Conservation (phyloP, 2,888 invertebrate genomes). For the Aquatica leii region DNA sequence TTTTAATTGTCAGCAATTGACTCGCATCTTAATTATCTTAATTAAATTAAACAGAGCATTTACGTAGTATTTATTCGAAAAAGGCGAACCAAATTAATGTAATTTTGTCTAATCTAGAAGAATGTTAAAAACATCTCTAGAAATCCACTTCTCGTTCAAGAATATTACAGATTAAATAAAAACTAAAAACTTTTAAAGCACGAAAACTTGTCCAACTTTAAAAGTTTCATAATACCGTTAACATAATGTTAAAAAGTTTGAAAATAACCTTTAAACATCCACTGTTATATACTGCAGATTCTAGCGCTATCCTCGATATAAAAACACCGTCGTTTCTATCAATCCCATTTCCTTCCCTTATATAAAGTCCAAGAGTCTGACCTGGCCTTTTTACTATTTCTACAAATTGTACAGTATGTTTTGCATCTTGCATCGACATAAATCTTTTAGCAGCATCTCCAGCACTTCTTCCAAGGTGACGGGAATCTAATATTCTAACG, state of each 20-base stretch:
- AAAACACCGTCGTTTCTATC: conserved; percentile 96
- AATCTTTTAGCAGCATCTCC: conserved; percentile 89
- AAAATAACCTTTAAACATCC: conserved; percentile 83
- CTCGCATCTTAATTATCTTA: not conserved
- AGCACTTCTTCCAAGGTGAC: conserved; percentile 87
- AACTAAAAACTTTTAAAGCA: conserved; percentile 24
- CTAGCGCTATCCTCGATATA: conserved; percentile 94
- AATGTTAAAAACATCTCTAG: not conserved
- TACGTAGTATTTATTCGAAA: too few species aligned
- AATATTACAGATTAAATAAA: conserved; percentile 25
- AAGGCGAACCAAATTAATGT: too few species aligned
- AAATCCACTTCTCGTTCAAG: not conserved
- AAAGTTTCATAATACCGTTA: conserved; percentile 22
- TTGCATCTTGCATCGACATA: conserved; percentile 76
- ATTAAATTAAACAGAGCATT: too few species aligned
- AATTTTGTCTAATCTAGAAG: too few species aligned
- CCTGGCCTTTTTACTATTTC: conserved; percentile 99
- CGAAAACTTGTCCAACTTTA: conserved; percentile 16
- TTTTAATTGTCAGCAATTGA: conserved; percentile 1
- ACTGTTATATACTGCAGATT: conserved; percentile 96
- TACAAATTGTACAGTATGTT: conserved; percentile 82
- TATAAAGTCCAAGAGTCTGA: conserved; percentile 97
- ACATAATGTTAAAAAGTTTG: conserved; percentile 16
- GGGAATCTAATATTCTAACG: conserved; percentile 86
- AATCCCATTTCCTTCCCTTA: conserved; percentile 98